A percentile compares a stretch with the other conserved stretches of the same genome.
Evolutionary conservation across 2,888 invertebrate species (phyloP).

Genomic region (Monopis laevigella): DNA sequence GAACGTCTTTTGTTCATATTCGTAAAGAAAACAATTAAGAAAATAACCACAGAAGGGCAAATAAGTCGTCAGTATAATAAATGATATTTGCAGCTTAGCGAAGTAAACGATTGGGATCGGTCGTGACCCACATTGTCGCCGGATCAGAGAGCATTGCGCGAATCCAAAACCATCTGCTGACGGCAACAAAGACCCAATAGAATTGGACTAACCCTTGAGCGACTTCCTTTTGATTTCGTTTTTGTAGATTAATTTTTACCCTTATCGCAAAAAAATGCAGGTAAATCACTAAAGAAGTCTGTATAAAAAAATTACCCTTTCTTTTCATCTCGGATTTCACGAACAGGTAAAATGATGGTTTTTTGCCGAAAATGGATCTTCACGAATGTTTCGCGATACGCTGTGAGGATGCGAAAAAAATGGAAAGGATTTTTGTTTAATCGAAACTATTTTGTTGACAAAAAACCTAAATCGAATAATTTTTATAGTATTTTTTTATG

Average conservation of each 20-base stretch:
- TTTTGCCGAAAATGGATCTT: constrained; percentile 48
- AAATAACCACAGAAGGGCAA: constrained; percentile 10
- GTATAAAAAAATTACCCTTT: constrained; percentile 58
- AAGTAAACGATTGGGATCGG: constrained; percentile 19
- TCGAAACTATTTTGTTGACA: constrained; percentile 43
- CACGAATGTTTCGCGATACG: constrained; percentile 54
- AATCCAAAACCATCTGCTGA: constrained; percentile 45
- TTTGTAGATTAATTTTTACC: constrained; percentile 42
- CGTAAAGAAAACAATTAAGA: constrained; percentile 6
- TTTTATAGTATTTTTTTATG: constrained; percentile 47
- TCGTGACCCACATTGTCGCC: constrained; percentile 30
- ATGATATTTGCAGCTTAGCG: constrained; percentile 21
- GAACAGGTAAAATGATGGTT: constrained; percentile 60
- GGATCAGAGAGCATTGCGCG: constrained; percentile 48
- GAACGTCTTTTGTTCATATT: constrained; percentile 3
- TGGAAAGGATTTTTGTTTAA: constrained; percentile 46
- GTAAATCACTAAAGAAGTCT: constrained; percentile 33
- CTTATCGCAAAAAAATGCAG: constrained; percentile 41
- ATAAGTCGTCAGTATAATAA: constrained; percentile 6
- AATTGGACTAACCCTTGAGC: constrained; percentile 53
- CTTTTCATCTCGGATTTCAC: constrained; percentile 59
- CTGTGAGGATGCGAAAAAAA: constrained; percentile 46
- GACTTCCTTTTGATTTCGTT: constrained; percentile 53
- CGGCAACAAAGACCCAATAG: constrained; percentile 35
- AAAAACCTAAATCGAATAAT: constrained; percentile 50